A percentile compares a stretch with the other conserved stretches of the same genome.
These are phyloP conservation scores for Muscina levida DNA, from an alignment of 2,888 invertebrate species.

Conservation along the genomic window DNA sequence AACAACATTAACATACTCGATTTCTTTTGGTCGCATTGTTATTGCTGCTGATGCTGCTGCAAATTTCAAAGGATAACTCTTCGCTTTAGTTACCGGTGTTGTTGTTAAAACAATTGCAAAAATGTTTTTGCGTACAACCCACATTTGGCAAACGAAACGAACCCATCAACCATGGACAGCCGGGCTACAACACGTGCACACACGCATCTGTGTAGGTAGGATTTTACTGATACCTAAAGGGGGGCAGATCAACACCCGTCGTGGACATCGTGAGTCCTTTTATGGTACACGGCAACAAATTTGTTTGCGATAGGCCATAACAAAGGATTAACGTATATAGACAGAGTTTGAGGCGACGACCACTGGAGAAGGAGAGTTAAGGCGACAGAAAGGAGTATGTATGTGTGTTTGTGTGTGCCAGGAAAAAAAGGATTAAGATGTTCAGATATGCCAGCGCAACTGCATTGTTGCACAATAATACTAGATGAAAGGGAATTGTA, in stretches of 20 bases:
- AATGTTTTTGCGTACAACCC: constrained; percentile 30
- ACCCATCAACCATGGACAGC: constrained; percentile 3
- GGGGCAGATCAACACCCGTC: constrained; percentile 4
- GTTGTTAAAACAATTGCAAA: constrained; percentile 27
- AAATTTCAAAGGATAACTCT: constrained; percentile 30
- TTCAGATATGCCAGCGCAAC: constrained; percentile 40
- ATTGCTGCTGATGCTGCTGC: constrained; percentile 11
- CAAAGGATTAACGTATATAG: constrained; percentile 56
- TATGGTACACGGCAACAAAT: constrained; percentile 46
- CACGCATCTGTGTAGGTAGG: constrained; percentile 11
- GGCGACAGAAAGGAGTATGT: not conserved
- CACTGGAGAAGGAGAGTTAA: not conserved
- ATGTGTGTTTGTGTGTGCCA: not conserved
- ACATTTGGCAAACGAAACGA: constrained; percentile 28
- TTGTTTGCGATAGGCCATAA: constrained; percentile 51
- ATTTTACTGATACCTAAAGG: not conserved
- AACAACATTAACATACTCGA: constrained; percentile 24
- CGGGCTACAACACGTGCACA: constrained; percentile 54
- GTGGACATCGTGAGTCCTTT: not conserved
- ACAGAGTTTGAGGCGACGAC: constrained; percentile 23
- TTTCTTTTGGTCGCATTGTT: constrained; percentile 5
- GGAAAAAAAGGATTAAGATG: not conserved
- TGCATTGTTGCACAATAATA: constrained; percentile 52
- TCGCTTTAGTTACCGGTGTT: not conserved
- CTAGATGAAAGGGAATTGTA: no score